A percentile compares a stretch with the other conserved stretches of the same genome.
These are phyloP conservation scores for Epinephelus cyanopodus DNA, from an alignment of 2,113 vertebrate genomes.

Conservation along the genomic window DNA sequence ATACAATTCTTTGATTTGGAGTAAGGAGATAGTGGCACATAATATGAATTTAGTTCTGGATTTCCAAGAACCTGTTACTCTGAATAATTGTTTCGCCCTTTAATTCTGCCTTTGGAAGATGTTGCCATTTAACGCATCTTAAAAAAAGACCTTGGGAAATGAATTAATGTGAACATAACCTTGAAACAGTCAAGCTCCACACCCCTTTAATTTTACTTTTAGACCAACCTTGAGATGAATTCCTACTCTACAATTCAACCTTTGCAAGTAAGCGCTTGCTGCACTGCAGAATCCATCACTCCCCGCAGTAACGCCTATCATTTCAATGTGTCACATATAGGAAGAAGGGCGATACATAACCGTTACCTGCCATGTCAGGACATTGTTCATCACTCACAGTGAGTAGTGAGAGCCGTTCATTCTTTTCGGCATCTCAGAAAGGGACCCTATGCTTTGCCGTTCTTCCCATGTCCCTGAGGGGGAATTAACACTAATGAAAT, in stretches of 20 bases:
- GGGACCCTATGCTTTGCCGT: background rate
- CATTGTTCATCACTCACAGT: constrained; percentile 68
- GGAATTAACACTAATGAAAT: constrained; percentile 56
- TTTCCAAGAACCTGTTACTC: constrained; percentile 3
- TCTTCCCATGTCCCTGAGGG: constrained; percentile 22
- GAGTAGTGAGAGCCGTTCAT: constrained; percentile 56
- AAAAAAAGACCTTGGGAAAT: constrained; percentile 53
- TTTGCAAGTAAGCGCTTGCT: constrained; percentile 54
- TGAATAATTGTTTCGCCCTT: constrained; percentile 29
- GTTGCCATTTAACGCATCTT: constrained; percentile 38
- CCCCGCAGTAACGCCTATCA: constrained; percentile 59
- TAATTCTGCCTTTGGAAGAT: constrained; percentile 16
- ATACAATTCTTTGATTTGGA: background rate
- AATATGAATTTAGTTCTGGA: background rate
- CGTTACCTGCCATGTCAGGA: constrained; percentile 69
- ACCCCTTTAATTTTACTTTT: constrained; percentile 71
- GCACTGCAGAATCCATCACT: constrained; percentile 69
- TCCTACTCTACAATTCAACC: constrained; percentile 58
- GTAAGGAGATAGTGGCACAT: background rate
- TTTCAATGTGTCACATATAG: constrained; percentile 74
- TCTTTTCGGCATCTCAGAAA: constrained; percentile 35
- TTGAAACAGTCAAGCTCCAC: constrained; percentile 60
- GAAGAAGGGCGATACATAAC: constrained; percentile 68
- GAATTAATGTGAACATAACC: constrained; percentile 59
- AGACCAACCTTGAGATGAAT: constrained; percentile 74